Evolutionary conservation across 2,113 vertebrate species (phyloP).

Genomic region (Nestor notabilis): DNA sequence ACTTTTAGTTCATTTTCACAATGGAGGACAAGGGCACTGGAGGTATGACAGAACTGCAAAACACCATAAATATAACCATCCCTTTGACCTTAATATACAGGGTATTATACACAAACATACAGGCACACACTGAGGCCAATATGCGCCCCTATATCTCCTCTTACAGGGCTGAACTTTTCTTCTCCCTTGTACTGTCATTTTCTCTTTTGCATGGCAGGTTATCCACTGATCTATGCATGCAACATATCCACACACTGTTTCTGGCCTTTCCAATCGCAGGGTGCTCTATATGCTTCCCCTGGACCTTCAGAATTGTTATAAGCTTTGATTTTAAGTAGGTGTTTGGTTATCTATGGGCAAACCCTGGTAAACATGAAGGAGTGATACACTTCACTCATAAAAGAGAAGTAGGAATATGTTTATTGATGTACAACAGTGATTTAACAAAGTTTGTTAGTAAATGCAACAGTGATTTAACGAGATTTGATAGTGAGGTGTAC

Average conservation of each 20-base stretch:
- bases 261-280: not conserved
- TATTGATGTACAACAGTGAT: not conserved
- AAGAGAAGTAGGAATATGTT: not conserved
- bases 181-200: not conserved
- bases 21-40: not conserved
- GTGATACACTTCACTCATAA: not conserved
- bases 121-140: accelerated
- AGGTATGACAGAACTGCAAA: not conserved
- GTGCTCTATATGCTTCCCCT: not conserved
- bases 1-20: not conserved
- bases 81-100: not conserved
- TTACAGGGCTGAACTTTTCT: not conserved
- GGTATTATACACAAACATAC: not conserved
- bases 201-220: not conserved
- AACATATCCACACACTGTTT: not conserved
- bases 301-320: not conserved
- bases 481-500: not conserved
- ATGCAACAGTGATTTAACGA: not conserved
- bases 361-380: not conserved
- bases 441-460: not conserved
- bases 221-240: not conserved
- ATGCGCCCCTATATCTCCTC: not conserved
- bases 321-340: not conserved
- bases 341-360: not conserved
- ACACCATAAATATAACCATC: not conserved